These are phyloP conservation scores for Caenorhabditis sp. DNA, from an alignment of 2,888 invertebrate species.

Conservation along the genomic window DNA sequence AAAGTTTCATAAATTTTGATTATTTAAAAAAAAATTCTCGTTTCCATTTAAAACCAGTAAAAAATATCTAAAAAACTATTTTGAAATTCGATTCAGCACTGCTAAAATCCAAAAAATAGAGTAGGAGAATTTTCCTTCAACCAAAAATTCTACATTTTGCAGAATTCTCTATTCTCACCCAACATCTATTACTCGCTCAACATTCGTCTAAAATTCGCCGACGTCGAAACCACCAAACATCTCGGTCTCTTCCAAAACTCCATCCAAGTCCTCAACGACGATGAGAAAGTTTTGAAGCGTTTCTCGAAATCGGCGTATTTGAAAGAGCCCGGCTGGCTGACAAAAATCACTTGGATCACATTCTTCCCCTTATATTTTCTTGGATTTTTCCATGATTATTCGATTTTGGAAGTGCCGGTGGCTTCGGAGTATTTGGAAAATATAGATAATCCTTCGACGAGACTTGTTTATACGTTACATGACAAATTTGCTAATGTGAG, in stretches of 20 bases:
- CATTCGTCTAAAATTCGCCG: slow-evolving; percentile 45
- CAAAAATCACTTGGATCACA: slow-evolving; percentile 24
- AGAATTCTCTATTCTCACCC: slow-evolving; percentile 40
- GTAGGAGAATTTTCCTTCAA: neutral
- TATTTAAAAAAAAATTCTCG: too few relatives aligned
- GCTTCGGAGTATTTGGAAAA: slow-evolving; percentile 46
- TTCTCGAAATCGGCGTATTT: slow-evolving; percentile 42
- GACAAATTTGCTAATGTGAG: slow-evolving; percentile 64
- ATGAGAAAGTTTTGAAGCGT: slow-evolving; percentile 31
- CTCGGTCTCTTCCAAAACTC: slow-evolving; percentile 55
- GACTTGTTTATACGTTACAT: slow-evolving; percentile 59
- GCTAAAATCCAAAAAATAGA: too few relatives aligned
- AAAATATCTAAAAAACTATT: neutral
- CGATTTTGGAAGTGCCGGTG: slow-evolving; percentile 28
- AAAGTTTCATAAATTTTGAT: neutral
- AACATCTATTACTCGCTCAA: slow-evolving; percentile 38
- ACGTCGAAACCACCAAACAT: slow-evolving; percentile 36
- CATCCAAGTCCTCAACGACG: slow-evolving; percentile 33
- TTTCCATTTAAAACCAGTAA: neutral
- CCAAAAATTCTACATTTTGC: slow-evolving; percentile 7
- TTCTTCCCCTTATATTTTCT: slow-evolving; percentile 65
- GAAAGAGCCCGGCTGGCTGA: slow-evolving; percentile 40
- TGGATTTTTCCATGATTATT: slow-evolving; percentile 58
- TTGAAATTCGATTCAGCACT: too few relatives aligned
- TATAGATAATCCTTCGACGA: slow-evolving; percentile 28